Conservation (phyloP, 30 jellyfish, hydroid and myxozoan genomes). For the Morbakka virulenta region DNA sequence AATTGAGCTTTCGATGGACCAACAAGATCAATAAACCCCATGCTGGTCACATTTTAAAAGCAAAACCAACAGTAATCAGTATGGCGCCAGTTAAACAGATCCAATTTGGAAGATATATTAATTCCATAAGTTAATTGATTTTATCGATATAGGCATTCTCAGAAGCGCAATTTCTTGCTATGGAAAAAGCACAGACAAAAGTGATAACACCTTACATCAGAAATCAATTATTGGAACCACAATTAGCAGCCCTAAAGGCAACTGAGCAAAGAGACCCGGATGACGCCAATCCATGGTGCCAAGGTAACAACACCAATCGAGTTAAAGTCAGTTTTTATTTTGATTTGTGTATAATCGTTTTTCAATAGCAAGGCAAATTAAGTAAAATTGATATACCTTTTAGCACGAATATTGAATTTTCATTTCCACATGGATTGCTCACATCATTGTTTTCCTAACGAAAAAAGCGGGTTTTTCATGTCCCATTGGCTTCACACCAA, state of each 20-base stretch:
- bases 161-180: constrained; percentile 35
- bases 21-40: too few relatives aligned
- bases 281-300: constrained; percentile 75
- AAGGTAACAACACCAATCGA: constrained; percentile 35
- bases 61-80: too few relatives aligned
- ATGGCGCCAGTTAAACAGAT: background rate
- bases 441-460: background rate
- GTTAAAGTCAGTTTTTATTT: too few relatives aligned
- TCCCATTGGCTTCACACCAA: background rate
- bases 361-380: too few relatives aligned
- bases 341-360: background rate
- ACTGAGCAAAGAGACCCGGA: constrained; percentile 57
- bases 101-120: background rate
- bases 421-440: background rate
- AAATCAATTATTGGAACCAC: constrained; percentile 39
- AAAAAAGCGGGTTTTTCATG: background rate
- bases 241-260: constrained; percentile 33
- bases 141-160: constrained; percentile 50
- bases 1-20: too few relatives aligned
- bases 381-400: too few relatives aligned
- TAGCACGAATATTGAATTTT: background rate
- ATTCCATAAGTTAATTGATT: background rate
- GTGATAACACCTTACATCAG: constrained; percentile 40
- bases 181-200: constrained; percentile 54
- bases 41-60: too few relatives aligned